Evolutionary conservation across 2,113 vertebrate genomes (phyloP).

Genomic region (Tautogolabrus adspersus): DNA sequence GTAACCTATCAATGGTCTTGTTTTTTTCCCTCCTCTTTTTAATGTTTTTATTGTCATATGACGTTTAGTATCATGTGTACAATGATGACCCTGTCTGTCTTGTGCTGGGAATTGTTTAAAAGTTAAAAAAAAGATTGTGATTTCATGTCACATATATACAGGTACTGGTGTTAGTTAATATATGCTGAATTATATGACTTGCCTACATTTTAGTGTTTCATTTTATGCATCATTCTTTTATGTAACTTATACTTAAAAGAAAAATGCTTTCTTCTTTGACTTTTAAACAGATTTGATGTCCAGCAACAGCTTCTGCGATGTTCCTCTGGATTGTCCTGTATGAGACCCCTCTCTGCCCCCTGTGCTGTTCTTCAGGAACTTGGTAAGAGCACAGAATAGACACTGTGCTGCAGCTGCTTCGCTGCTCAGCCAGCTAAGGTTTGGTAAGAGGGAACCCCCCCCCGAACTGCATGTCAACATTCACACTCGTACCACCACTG

Average conservation of each 20-base stretch:
- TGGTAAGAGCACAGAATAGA: conserved; percentile 54
- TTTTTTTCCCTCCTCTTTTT: too few relatives aligned
- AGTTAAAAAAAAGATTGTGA: too few relatives aligned
- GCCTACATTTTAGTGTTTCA: too few relatives aligned
- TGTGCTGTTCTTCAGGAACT: conserved; percentile 26
- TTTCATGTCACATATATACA: too few relatives aligned
- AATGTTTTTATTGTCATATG: too few relatives aligned
- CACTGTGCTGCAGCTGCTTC: conserved; percentile 52
- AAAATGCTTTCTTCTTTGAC: neutral
- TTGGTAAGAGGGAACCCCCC: conserved; percentile 39
- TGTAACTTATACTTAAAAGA: neutral
- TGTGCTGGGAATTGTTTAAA: too few relatives aligned
- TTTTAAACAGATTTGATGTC: conserved; percentile 32
- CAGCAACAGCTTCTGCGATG: conserved; percentile 43
- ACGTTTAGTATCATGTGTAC: too few relatives aligned
- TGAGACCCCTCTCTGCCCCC: conserved; percentile 36
- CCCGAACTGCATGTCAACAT: conserved; percentile 14
- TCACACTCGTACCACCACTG: conserved; percentile 14
- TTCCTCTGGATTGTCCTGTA: conserved; percentile 53
- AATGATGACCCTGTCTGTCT: too few relatives aligned
- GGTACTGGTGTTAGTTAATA: too few relatives aligned
- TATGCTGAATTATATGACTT: too few relatives aligned
- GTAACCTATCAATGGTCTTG: too few relatives aligned
- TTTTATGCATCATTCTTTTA: too few relatives aligned
- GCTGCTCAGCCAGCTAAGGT: conserved; percentile 45